Percentiles rank a stretch among this genome's conserved stretches.
Conservation (phyloP, 2,888 invertebrate species). For the Dioctria rufipes region DNA sequence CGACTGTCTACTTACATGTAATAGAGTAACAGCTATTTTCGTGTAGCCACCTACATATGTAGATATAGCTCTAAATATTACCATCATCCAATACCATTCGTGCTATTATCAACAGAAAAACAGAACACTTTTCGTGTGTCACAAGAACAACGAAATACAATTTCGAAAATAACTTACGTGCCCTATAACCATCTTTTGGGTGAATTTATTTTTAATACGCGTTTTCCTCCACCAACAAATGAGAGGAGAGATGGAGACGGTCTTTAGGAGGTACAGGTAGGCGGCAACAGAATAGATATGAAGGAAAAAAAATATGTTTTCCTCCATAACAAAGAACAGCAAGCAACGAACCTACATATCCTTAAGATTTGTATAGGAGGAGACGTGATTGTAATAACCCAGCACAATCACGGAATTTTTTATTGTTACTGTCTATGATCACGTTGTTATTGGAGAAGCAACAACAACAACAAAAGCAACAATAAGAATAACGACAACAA, state of each 20-base stretch:
- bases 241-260: no score
- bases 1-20: no score
- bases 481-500: no score
- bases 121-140: not conserved
- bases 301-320: not conserved
- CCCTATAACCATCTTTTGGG: conserved; percentile 29
- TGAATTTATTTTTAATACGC: conserved; percentile 39
- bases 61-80: not conserved
- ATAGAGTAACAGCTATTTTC: no score
- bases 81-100: conserved; percentile 32
- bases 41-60: no score
- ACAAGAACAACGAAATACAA: conserved; percentile 44
- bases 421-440: conserved; percentile 1
- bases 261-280: no score
- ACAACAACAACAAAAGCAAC: not conserved
- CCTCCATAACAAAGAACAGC: not conserved
- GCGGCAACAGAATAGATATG: no score
- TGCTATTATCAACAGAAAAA: conserved; percentile 12
- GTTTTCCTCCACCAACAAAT: not conserved
- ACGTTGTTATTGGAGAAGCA: conserved; percentile 8
- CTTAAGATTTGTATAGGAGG: not conserved
- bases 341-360: not conserved
- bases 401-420: not conserved
- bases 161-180: conserved; percentile 46
- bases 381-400: conserved; percentile 31